Conservation (phyloP, 2,888 invertebrate species). For the Idaea aversata region DNA sequence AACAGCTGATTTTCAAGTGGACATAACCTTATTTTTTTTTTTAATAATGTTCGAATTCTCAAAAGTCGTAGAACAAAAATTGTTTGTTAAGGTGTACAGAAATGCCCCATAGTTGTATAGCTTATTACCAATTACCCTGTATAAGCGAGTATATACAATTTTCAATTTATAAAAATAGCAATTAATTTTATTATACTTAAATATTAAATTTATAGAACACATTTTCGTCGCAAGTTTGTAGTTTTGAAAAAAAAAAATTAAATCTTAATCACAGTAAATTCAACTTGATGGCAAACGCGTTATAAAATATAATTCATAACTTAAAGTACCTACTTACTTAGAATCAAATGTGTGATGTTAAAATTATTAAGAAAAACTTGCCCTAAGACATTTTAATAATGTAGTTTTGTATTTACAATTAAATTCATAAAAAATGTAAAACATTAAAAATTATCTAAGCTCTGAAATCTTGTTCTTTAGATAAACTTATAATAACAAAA, state of each 20-base stretch:
- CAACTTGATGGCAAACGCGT: conserved; percentile 70
- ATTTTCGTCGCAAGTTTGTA: neutral
- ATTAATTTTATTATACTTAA: neutral
- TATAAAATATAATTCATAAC: conserved; percentile 46
- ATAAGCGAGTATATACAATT: neutral
- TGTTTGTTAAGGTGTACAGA: too few species aligned
- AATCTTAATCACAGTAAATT: conserved; percentile 57
- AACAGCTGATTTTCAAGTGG: too few species aligned
- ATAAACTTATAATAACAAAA: too few species aligned
- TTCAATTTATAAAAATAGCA: neutral
- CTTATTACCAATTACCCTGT: too few species aligned
- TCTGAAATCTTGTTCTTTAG: too few species aligned
- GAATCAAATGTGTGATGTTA: conserved; percentile 60
- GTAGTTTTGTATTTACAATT: conserved; percentile 1
- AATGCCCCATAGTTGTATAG: too few species aligned
- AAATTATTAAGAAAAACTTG: conserved; percentile 8
- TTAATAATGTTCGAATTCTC: too few species aligned
- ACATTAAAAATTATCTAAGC: too few species aligned
- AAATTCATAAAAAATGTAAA: neutral
- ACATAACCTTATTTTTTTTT: too few species aligned
- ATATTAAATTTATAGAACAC: neutral
- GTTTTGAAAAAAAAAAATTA: neutral
- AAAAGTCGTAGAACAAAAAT: too few species aligned
- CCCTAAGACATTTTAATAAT: neutral
- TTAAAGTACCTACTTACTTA: conserved; percentile 54